Evolutionary conservation across 2,797 vertebrate genomes (phyloP).

Genomic region (Sebastes kiyomatsui): DNA sequence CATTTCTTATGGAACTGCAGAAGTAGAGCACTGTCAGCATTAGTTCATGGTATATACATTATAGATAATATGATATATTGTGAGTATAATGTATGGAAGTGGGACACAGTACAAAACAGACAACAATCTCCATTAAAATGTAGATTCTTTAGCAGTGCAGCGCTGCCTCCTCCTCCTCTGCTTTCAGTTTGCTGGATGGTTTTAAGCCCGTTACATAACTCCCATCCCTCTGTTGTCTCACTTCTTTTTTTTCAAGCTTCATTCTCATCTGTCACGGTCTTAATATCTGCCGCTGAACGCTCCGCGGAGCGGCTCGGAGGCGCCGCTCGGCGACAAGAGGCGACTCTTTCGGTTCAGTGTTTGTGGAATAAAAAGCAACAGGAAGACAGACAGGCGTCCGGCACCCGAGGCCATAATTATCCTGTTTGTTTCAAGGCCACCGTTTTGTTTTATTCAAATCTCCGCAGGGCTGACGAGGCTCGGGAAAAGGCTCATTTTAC

Average conservation of each 20-base stretch:
- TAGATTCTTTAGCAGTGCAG: background rate
- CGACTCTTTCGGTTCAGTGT: slow-evolving; percentile 57
- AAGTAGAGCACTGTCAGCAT: background rate
- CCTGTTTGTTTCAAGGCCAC: slow-evolving; percentile 76
- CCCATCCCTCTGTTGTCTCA: slow-evolving; percentile 12
- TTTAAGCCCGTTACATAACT: slow-evolving; percentile 26
- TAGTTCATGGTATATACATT: background rate
- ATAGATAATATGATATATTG: background rate
- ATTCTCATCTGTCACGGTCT: slow-evolving; percentile 46
- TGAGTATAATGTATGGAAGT: background rate
- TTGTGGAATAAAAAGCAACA: slow-evolving; percentile 57
- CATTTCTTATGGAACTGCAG: background rate
- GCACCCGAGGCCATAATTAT: slow-evolving; percentile 78
- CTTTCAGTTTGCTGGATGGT: slow-evolving; percentile 1
- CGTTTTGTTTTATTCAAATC: slow-evolving; percentile 78
- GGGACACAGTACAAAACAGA: background rate
- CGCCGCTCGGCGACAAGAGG: slow-evolving; percentile 38
- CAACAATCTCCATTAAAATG: slow-evolving; percentile 4
- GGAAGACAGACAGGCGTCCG: slow-evolving; percentile 53
- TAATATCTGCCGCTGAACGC: slow-evolving; percentile 30
- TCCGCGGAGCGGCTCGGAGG: slow-evolving; percentile 41
- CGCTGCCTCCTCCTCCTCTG: background rate
- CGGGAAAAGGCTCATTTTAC: slow-evolving; percentile 65
- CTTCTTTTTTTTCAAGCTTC: slow-evolving; percentile 6
- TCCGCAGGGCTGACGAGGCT: slow-evolving; percentile 66